Percentiles rank a stretch among this genome's conserved stretches.
These are phyloP conservation scores for Kryptopterus vitreolus DNA, from an alignment of 2,797 vertebrate species.

Conservation along the genomic window DNA sequence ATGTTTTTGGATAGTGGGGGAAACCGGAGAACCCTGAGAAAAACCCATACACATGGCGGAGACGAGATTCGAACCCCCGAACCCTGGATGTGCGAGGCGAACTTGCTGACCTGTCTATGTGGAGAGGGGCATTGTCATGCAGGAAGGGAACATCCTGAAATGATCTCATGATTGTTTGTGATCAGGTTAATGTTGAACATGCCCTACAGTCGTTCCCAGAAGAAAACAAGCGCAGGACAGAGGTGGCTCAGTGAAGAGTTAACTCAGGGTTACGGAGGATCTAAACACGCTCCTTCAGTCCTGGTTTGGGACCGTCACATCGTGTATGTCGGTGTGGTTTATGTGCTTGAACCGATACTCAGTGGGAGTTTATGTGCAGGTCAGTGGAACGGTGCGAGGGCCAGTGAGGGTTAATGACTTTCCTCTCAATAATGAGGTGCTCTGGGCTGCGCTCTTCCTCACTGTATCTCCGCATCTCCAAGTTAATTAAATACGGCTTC, in stretches of 20 bases:
- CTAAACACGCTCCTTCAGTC: neutral
- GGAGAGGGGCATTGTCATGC: too few species aligned
- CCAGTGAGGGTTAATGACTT: conserved; percentile 27
- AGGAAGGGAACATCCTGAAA: too few species aligned
- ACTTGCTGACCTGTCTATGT: neutral
- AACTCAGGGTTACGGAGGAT: neutral
- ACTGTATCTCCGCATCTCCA: neutral
- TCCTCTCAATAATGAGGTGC: conserved; percentile 15
- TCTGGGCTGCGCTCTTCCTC: neutral
- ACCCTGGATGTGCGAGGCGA: too few species aligned
- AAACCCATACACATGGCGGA: too few species aligned
- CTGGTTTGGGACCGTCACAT: neutral
- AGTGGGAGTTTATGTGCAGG: neutral
- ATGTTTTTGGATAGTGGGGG: too few species aligned
- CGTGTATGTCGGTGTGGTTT: neutral
- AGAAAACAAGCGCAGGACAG: conserved; percentile 7
- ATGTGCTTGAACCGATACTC: neutral
- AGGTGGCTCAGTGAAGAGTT: neutral
- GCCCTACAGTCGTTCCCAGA: conserved; percentile 28
- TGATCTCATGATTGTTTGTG: neutral
- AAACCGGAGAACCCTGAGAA: too few species aligned
- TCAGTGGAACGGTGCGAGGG: neutral
- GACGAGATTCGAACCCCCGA: too few species aligned
- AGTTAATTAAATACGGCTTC: conserved; percentile 9
- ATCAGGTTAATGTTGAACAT: conserved; percentile 31